Evolutionary conservation across 2,113 vertebrate species (phyloP).

Genomic region (Psammodynastes pulverulentus): DNA sequence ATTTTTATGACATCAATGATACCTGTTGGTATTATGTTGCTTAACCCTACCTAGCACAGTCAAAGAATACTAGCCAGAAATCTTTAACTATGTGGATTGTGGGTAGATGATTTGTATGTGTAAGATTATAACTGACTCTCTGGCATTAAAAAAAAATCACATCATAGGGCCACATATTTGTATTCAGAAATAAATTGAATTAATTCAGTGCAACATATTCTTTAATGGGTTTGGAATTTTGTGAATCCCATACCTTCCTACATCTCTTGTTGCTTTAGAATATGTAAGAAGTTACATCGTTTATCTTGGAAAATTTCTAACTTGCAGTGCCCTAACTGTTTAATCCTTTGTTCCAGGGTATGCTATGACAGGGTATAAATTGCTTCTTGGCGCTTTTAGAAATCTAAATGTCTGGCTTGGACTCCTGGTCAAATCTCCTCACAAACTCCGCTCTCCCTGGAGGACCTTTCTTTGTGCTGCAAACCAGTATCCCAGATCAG

Average conservation of each 20-base stretch:
- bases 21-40: background rate
- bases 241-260: background rate
- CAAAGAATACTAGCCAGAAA: background rate
- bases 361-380: constrained; percentile 63
- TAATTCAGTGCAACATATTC: background rate
- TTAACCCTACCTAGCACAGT: background rate
- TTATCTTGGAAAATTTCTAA: background rate
- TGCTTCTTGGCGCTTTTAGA: constrained; percentile 60
- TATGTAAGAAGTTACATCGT: background rate
- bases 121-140: background rate
- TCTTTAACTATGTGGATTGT: background rate
- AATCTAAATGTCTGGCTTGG: constrained; percentile 64
- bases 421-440: constrained; percentile 62
- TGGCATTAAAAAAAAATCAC: background rate
- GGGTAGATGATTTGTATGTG: background rate
- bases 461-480: constrained; percentile 47
- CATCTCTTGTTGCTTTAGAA: background rate
- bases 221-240: background rate
- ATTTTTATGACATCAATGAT: background rate
- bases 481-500: constrained; percentile 51
- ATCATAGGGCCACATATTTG: background rate
- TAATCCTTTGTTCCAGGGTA: constrained; percentile 60
- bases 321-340: background rate
- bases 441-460: constrained; percentile 54
- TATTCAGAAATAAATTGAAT: background rate